A percentile compares a stretch with the other conserved stretches of the same genome.
These are phyloP conservation scores for Falcunculus frontatus DNA, from an alignment of 2,113 vertebrate genomes.

Conservation along the genomic window DNA sequence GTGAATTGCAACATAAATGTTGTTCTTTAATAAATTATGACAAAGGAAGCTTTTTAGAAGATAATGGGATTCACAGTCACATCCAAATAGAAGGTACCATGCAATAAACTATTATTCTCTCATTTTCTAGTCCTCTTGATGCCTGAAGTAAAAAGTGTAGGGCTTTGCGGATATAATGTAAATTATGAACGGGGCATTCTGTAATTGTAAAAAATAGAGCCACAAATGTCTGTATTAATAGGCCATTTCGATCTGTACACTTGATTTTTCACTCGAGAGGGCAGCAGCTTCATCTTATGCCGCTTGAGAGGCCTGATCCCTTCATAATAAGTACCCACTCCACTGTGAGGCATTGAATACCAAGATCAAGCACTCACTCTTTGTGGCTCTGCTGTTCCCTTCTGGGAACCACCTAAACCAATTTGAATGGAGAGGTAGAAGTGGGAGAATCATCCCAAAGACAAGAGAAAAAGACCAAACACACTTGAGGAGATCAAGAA, in stretches of 20 bases:
- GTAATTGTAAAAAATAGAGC: background rate
- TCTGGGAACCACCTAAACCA: background rate
- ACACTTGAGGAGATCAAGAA: background rate
- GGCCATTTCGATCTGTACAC: background rate
- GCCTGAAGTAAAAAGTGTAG: background rate
- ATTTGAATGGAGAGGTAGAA: background rate
- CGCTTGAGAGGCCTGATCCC: background rate
- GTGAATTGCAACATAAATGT: background rate
- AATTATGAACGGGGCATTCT: background rate
- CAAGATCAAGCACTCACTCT: background rate
- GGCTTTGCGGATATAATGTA: background rate
- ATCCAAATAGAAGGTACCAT: background rate
- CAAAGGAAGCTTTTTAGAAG: background rate
- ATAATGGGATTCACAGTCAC: background rate
- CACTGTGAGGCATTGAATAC: background rate
- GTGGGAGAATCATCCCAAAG: background rate
- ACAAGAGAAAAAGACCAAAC: background rate
- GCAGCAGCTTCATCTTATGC: background rate
- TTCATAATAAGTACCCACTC: background rate
- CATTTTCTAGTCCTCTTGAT: background rate
- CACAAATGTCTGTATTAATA: background rate
- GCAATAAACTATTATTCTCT: background rate
- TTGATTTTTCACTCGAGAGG: constrained; percentile 21
- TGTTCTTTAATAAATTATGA: background rate
- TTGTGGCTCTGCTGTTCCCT: background rate